Conservation (phyloP, 2,113 vertebrate species). For the Lepidothrix coronata region DNA sequence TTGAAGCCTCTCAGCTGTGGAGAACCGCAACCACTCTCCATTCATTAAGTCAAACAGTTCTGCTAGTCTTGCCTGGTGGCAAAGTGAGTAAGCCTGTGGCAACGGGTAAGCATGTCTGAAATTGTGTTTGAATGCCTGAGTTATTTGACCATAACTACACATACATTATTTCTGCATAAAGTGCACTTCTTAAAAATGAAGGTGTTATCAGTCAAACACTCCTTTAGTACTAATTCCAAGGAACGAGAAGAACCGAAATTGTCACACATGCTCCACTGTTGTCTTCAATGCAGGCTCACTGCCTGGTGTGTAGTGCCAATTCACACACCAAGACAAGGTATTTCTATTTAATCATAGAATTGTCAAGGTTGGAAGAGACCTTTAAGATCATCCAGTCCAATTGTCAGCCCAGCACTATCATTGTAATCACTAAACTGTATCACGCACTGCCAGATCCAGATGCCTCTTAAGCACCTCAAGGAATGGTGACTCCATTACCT, state of each 20-base stretch:
- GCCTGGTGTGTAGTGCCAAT: neutral
- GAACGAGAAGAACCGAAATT: fast-evolving
- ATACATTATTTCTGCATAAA: neutral
- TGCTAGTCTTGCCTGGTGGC: neutral
- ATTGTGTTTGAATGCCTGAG: neutral
- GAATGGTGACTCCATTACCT: neutral
- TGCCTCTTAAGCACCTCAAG: neutral
- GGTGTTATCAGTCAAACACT: neutral
- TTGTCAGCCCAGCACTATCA: neutral
- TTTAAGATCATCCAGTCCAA: neutral
- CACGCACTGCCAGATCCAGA: neutral
- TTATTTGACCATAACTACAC: neutral
- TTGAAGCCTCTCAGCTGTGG: neutral
- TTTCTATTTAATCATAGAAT: neutral
- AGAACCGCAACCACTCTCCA: neutral
- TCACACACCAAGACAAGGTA: neutral
- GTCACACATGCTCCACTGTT: fast-evolving
- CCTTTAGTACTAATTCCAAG: neutral
- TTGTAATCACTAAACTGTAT: neutral
- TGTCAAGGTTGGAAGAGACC: neutral
- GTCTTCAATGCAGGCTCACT: neutral
- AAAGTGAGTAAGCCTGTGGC: neutral
- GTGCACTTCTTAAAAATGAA: neutral
- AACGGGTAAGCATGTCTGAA: neutral
- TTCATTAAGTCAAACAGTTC: neutral